These are phyloP conservation scores for Chinchilla lanigera DNA, from an alignment of 2,113 vertebrate species.

Conservation along the genomic window DNA sequence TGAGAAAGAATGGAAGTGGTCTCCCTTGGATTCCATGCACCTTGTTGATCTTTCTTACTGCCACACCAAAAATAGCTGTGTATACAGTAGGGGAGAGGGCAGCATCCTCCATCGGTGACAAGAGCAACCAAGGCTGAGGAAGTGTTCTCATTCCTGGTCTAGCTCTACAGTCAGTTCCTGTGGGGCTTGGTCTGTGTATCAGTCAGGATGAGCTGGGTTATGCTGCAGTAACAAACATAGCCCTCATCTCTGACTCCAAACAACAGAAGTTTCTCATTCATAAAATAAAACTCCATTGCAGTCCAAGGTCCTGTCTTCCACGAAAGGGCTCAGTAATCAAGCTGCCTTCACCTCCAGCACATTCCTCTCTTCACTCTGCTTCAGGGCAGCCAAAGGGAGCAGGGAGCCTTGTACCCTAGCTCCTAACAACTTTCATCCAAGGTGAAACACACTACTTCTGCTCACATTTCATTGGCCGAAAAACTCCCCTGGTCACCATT, in stretches of 20 bases:
- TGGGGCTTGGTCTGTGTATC: not conserved
- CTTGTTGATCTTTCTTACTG: accelerated
- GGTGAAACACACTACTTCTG: not conserved
- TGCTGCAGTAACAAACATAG: not conserved
- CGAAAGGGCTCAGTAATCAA: not conserved
- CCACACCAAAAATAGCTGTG: not conserved
- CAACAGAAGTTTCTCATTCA: not conserved
- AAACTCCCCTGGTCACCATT: not conserved
- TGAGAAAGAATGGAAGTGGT: not conserved
- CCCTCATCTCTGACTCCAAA: not conserved
- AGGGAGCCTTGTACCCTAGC: not conserved
- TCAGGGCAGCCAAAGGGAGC: not conserved
- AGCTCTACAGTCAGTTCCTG: not conserved
- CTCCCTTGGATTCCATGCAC: not conserved
- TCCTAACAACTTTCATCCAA: not conserved
- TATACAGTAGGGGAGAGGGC: not conserved
- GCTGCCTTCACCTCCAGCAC: no score
- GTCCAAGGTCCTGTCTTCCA: not conserved
- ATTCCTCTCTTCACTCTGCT: not conserved
- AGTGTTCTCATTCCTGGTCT: not conserved
- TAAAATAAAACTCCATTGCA: not conserved
- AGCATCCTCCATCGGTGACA: not conserved
- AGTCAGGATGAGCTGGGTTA: not conserved
- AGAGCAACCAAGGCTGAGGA: not conserved
- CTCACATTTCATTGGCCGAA: not conserved